Conservation (phyloP, 1,140 invertebrate species). For the Drusus annulatus region DNA sequence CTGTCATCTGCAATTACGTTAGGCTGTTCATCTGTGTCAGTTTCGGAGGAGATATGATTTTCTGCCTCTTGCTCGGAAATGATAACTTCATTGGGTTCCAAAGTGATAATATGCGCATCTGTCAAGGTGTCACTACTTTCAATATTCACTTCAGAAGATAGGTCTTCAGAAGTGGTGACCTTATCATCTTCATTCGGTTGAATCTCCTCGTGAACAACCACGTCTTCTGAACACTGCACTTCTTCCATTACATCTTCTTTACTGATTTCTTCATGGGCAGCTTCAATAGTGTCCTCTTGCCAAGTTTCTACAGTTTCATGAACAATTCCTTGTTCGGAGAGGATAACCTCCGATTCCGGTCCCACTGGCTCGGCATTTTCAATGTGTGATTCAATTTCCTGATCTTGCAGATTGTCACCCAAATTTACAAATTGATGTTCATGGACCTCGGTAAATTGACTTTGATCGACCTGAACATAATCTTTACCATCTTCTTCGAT, state of each 20-base stretch:
- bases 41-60: conserved; percentile 14
- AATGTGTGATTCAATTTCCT: conserved; percentile 53
- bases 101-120: conserved; percentile 14
- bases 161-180: conserved; percentile 20
- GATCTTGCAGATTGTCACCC: conserved; percentile 1
- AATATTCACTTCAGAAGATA: not conserved
- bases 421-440: conserved; percentile 5
- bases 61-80: conserved; percentile 37
- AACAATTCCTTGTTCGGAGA: conserved; percentile 56
- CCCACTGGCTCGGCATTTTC: conserved; percentile 49
- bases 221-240: conserved; percentile 17
- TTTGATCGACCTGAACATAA: conserved; percentile 59
- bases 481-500: conserved; percentile 71
- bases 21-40: not conserved
- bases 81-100: conserved; percentile 43
- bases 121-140: conserved; percentile 23
- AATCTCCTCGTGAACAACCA: conserved; percentile 8
- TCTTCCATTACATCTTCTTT: conserved; percentile 4
- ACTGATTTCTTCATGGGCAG: not conserved
- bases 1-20: not conserved
- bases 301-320: conserved; percentile 57
- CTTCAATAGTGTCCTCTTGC: conserved; percentile 52
- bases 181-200: conserved; percentile 10
- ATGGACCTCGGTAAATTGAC: conserved; percentile 34
- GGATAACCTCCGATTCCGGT: conserved; percentile 50